Evolutionary conservation across 1,140 invertebrate species (phyloP), one percentile per base, ranked within the genome.

Genomic region (Samia ricini): DNA sequence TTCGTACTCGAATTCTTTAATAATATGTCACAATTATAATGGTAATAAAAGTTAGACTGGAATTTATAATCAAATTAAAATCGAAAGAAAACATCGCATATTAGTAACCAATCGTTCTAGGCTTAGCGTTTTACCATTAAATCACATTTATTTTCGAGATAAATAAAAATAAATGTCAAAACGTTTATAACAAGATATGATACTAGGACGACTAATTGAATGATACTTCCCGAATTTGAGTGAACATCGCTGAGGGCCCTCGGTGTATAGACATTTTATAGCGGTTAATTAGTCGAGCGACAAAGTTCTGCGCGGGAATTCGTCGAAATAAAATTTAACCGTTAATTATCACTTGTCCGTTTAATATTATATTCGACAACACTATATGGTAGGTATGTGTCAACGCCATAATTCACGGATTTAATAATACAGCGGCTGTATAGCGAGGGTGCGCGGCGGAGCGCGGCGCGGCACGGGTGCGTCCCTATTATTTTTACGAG

Each of bases 271-370:
- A 42, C 33, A 10, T n/a, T n/a, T 15, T 42, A 12, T 15, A 42
- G 33, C 12, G 10, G n/a, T 42, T 42, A 42, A 42, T 42, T 8
- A 42, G 7, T 1, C 12, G 33, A 15, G 8, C n/a, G n/a, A 12
- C 33, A 42, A 42, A 10, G 12, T 42, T 42, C 33, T n/a, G n/a
- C 33, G 33, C 33, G 1, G 33, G 33, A 42, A 42, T 42, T 42
- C 83, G 65, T 48, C 79, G 84, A 87, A 88, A 83, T 77, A 76
- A 79, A 85, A 83, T 85, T 85, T 83, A 76, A 74, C 78, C 81
- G 71, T 65, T 83, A 85, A 88, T 88, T 85, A 88, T 85, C 85
- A 77, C 80, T 77, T 80, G 75, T 77, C 76, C 74, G 71, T 63
- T 12, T 36, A 1, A 70, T 80, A 76, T 74, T 64, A 64, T 63